phyloP scores from a whole-genome alignment of 2,888 invertebrate species.

The Baccha elongata region DNA sequence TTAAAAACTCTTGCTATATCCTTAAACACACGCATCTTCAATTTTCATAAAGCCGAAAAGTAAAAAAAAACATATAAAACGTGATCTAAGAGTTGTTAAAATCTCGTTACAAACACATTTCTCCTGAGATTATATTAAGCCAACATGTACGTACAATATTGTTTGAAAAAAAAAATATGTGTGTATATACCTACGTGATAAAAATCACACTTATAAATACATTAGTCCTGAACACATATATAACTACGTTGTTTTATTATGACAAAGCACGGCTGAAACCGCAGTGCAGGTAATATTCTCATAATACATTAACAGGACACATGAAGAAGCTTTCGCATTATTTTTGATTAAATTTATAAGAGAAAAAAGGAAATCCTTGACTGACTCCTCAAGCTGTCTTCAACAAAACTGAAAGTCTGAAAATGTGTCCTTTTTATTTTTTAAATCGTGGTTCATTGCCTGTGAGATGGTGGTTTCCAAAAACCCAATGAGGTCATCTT shows the following conservation, averaged over 20 bases:
- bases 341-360: constrained; percentile 10
- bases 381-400: constrained; percentile 9
- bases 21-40: neutral
- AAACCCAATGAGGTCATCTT: constrained; percentile 32
- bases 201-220: constrained; percentile 30
- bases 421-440: constrained; percentile 1
- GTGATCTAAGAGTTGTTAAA: constrained; percentile 23
- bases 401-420: neutral
- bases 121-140: constrained; percentile 17
- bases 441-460: constrained; percentile 13
- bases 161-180: constrained; percentile 4
- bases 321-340: constrained; percentile 32
- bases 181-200: constrained; percentile 21
- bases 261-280: constrained; percentile 10
- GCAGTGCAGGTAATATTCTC: constrained; percentile 34
- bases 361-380: constrained; percentile 10
- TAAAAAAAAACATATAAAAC: neutral
- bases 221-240: neutral
- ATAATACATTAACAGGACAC: constrained; percentile 11
- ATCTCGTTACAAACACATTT: constrained; percentile 15
- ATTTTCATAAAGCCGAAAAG: neutral
- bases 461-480: constrained; percentile 8
- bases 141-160: neutral
- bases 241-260: too few relatives aligned
- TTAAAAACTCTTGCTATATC: too few relatives aligned